Conservation (phyloP, 2,113 vertebrate genomes). For the Ctenomys sociabilis region DNA sequence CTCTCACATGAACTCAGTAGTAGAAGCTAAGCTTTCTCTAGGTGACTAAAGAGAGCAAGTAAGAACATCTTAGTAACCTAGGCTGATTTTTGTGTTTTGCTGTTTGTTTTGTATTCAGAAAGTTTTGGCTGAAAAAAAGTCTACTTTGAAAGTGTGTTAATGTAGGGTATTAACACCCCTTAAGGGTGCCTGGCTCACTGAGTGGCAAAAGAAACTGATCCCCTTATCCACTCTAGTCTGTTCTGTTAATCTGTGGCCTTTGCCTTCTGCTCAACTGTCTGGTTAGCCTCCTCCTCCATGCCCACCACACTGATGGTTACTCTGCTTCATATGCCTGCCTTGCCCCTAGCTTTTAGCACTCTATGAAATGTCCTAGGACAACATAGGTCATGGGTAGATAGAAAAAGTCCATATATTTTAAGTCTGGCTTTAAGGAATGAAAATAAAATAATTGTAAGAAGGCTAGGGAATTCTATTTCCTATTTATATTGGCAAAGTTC, state of each 20-base stretch:
- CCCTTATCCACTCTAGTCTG: neutral
- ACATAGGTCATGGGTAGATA: neutral
- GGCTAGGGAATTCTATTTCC: neutral
- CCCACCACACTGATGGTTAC: neutral
- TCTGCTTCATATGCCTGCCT: neutral
- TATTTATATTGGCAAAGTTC: neutral
- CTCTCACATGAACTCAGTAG: neutral
- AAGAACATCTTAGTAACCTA: neutral
- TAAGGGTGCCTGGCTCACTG: neutral
- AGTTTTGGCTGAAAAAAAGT: neutral
- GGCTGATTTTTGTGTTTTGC: neutral
- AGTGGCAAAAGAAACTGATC: neutral
- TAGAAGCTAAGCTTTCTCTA: neutral
- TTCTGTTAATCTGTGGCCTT: neutral
- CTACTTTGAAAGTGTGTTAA: neutral
- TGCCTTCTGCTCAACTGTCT: neutral
- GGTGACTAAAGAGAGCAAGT: neutral
- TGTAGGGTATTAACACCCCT: neutral
- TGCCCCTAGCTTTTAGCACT: neutral
- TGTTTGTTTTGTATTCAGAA: neutral
- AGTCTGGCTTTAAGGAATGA: neutral
- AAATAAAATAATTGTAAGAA: constrained; percentile 30
- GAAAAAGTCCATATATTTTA: constrained; percentile 13
- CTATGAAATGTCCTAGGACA: neutral
- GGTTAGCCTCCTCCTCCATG: neutral